phyloP scores from a whole-genome alignment of 2,113 vertebrate genomes.

The Esox niger region DNA sequence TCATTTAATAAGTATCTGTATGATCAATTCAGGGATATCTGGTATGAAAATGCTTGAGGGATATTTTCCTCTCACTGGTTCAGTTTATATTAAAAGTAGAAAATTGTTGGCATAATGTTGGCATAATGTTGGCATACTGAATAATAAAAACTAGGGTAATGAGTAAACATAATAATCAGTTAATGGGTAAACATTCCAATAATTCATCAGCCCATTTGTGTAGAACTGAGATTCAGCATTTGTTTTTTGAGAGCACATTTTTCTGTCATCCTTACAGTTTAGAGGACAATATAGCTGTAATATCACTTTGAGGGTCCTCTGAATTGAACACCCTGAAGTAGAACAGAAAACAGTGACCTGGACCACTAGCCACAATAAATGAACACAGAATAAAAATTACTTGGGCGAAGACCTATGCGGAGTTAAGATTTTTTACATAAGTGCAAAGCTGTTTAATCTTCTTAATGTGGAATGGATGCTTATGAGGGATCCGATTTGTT shows the following conservation, averaged over 20 bases:
- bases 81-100: too few relatives aligned
- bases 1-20: conserved; percentile 44
- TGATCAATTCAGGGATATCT: conserved; percentile 59
- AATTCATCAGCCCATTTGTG: background rate
- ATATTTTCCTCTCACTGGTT: too few relatives aligned
- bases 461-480: conserved; percentile 49
- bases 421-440: conserved; percentile 61
- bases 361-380: background rate
- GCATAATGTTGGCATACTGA: background rate
- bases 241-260: background rate
- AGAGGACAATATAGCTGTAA: conserved; percentile 11
- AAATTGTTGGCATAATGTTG: too few relatives aligned
- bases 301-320: background rate
- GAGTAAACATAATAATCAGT: too few relatives aligned
- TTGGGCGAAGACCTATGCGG: conserved; percentile 54
- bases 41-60: conserved; percentile 30
- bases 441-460: conserved; percentile 64
- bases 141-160: background rate
- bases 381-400: conserved; percentile 38
- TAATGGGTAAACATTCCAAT: background rate
- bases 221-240: background rate
- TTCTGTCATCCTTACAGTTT: conserved; percentile 2
- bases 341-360: background rate
- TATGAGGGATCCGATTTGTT: conserved; percentile 59
- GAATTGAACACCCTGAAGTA: conserved; percentile 14